A percentile compares a stretch with the other conserved stretches of the same genome.
Evolutionary conservation across 2,888 invertebrate genomes (phyloP).

Genomic region (Acronicta aceris): DNA sequence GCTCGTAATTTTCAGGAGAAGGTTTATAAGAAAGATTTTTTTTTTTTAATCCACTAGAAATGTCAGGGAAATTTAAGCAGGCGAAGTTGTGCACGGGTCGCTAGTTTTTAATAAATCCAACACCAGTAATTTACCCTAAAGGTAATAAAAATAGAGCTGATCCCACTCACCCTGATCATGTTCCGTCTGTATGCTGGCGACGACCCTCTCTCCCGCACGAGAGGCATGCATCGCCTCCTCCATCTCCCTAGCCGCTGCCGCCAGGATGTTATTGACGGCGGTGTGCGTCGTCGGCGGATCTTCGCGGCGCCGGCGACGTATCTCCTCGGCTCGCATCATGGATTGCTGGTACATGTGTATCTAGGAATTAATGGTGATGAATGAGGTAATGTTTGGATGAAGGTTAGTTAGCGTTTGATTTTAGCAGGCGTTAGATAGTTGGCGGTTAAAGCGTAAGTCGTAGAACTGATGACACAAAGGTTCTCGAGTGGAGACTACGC

Average conservation of each 20-base stretch:
- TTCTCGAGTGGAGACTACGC: too few relatives aligned
- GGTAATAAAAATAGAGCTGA: too few relatives aligned
- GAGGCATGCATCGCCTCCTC: conserved; percentile 80
- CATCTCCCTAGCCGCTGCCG: conserved; percentile 86
- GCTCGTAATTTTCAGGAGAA: too few relatives aligned
- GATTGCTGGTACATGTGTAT: conserved; percentile 88
- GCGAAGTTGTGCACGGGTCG: too few relatives aligned
- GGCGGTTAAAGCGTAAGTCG: conserved; percentile 4
- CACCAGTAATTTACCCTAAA: too few relatives aligned
- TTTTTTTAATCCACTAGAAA: too few relatives aligned
- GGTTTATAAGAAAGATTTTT: too few relatives aligned
- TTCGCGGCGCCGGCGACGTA: conserved; percentile 80
- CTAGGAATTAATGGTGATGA: conserved; percentile 60
- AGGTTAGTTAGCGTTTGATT: conserved; percentile 26
- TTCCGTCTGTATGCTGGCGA: conserved; percentile 84
- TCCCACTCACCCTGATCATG: conserved; percentile 74
- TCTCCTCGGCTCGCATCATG: conserved; percentile 86
- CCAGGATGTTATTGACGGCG: conserved; percentile 85
- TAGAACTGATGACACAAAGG: too few relatives aligned
- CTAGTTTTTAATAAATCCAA: too few relatives aligned
- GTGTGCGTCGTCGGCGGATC: conserved; percentile 82
- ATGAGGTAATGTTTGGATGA: conserved; percentile 49
- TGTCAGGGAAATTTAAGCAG: too few relatives aligned
- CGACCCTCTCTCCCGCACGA: conserved; percentile 64
- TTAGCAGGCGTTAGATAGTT: conserved; percentile 28